Evolutionary conservation across 2,888 invertebrate genomes (phyloP), one percentile per base, ranked within the genome.

Genomic region (Pristionchus fissidentatus): DNA sequence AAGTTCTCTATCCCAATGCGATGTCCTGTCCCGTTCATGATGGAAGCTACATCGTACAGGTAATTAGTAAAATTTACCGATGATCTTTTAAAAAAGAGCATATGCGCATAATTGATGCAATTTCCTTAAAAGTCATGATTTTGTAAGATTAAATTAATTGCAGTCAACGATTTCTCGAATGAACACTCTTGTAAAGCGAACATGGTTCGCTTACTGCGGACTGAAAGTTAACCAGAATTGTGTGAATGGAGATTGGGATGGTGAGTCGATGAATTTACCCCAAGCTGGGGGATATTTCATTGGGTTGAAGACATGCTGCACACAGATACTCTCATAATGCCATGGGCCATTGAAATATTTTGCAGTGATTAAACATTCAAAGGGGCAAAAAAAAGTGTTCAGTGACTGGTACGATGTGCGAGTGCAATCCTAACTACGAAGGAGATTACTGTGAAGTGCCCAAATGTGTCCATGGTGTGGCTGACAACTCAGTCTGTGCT

Each of bases 371-470:
- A n/a, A n/a, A n/a, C n/a, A n/a, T 49, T 49, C 19, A 19, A 49
- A 19, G 52, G 10, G 10, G n/a, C 49, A 10, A 10, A 15, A 49
- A 49, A 15, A 10, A 10, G 10, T 10, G 8, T 60, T 60, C 8
- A 60, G n/a, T n/a, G n/a, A n/a, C n/a, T n/a, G 78, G 55, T 5
- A 38, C 10, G 7, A 32, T 32, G 49, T 79, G 79, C 46, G 46
- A 22, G 2, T 81, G 80, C 80, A 35, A 26, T 22, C 29, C 60
- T 15, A 38, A 35, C 52, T 81, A 62, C 46, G 52, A 43, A 0
- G 80, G 80, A 15, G 80, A 60, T 22, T 62, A 15, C 60, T 81
- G 80, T 22, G 80, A 81, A 62, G 46, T 46, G 38, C 80, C 79
- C 38, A 41, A 62, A 38, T 81, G 80, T 81, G 46, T 62, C 62